A percentile compares a stretch with the other conserved stretches of the same genome.
Conservation (phyloP, 2,797 vertebrate species). For the Argyrosomus regius region DNA sequence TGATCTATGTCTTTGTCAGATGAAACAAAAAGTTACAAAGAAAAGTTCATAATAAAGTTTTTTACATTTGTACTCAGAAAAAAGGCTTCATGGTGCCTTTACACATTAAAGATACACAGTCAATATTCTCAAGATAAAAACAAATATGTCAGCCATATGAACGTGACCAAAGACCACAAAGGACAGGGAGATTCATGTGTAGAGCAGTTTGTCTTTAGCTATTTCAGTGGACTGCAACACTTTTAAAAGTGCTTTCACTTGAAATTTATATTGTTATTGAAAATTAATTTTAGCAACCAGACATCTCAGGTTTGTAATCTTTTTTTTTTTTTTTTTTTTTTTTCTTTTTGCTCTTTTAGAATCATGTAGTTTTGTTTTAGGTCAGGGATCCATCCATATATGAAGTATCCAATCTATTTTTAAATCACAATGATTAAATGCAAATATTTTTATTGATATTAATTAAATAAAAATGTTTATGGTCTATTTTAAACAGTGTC, state of each 20-base stretch:
- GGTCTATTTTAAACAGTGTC: neutral
- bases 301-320: neutral
- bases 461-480: neutral
- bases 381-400: too few relatives aligned
- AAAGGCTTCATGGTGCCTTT: neutral
- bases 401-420: neutral
- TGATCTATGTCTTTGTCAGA: neutral
- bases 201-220: fast-evolving
- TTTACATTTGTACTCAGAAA: neutral
- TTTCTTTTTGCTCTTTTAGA: neutral
- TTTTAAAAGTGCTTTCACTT: neutral
- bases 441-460: neutral
- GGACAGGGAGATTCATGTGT: neutral
- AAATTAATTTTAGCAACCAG: neutral
- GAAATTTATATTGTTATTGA: neutral
- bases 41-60: neutral
- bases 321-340: neutral
- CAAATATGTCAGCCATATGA: neutral
- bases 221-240: conserved; percentile 11
- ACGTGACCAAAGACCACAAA: conserved; percentile 5
- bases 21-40: neutral
- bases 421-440: neutral
- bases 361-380: neutral
- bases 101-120: neutral
- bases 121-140: neutral